phyloP scores from a whole-genome alignment of 2,113 vertebrate genomes.

The Pungitius pungitius region DNA sequence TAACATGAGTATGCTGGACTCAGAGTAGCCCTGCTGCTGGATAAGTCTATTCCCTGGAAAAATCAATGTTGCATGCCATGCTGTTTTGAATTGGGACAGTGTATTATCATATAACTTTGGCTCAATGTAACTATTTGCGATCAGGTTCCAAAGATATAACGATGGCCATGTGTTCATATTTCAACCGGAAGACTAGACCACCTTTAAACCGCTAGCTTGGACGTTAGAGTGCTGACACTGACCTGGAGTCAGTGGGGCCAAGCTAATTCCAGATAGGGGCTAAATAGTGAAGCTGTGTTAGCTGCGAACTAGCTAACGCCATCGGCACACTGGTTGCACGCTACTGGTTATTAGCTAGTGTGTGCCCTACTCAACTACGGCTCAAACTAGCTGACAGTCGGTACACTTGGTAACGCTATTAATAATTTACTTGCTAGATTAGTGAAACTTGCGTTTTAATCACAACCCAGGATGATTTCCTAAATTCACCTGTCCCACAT shows the following conservation, averaged over 20 bases:
- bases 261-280: slow-evolving; percentile 5
- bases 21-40: slow-evolving; percentile 21
- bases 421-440: background rate
- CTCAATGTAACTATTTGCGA: background rate
- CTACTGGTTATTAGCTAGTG: background rate
- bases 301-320: slow-evolving; percentile 46
- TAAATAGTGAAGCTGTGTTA: slow-evolving; percentile 33
- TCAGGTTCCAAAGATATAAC: background rate
- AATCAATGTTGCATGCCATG: background rate
- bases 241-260: slow-evolving; percentile 33
- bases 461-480: background rate
- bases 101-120: rapidly evolving
- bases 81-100: background rate
- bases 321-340: background rate
- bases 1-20: slow-evolving; percentile 57
- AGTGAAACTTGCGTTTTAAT: background rate
- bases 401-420: background rate
- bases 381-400: background rate
- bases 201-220: slow-evolving; percentile 36
- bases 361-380: background rate
- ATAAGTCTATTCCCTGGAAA: slow-evolving; percentile 59
- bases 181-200: slow-evolving; percentile 5
- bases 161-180: slow-evolving; percentile 20
- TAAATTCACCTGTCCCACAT: background rate
- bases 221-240: slow-evolving; percentile 14